Conservation (phyloP, 2,888 invertebrate species). For the Dynastes maya region DNA sequence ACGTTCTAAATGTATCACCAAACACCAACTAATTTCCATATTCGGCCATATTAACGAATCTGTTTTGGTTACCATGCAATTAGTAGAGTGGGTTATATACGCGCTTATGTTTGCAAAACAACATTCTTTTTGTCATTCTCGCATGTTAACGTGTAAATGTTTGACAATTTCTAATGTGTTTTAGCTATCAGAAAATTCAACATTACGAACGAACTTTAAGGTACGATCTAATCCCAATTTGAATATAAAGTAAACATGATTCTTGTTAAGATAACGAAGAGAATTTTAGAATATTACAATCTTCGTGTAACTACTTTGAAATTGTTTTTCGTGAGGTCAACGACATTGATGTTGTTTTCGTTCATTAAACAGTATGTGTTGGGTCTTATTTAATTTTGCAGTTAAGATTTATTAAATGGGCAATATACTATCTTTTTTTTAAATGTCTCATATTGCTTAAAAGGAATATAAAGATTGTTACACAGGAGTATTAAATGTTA, state of each 20-base stretch:
- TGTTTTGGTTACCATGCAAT: background rate
- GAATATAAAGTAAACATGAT: too few species aligned
- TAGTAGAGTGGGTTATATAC: background rate
- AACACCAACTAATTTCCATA: background rate
- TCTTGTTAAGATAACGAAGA: background rate
- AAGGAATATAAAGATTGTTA: too few species aligned
- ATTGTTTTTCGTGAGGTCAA: conserved; percentile 5
- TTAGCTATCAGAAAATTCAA: too few species aligned
- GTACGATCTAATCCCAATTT: too few species aligned
- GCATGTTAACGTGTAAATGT: background rate
- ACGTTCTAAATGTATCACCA: background rate
- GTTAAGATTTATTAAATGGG: too few species aligned
- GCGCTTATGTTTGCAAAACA: background rate
- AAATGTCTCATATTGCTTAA: too few species aligned
- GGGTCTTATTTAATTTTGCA: too few species aligned
- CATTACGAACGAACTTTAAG: too few species aligned
- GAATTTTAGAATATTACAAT: background rate
- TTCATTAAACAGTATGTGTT: conserved; percentile 6
- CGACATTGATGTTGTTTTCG: conserved; percentile 23
- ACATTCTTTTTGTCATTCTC: background rate
- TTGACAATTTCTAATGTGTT: too few species aligned
- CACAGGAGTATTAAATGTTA: too few species aligned
- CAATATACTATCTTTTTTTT: too few species aligned
- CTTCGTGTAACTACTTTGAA: conserved; percentile 3
- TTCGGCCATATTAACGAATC: background rate